These are phyloP conservation scores for Xyrichtys novacula DNA, from an alignment of 2,797 vertebrate genomes.

Conservation along the genomic window DNA sequence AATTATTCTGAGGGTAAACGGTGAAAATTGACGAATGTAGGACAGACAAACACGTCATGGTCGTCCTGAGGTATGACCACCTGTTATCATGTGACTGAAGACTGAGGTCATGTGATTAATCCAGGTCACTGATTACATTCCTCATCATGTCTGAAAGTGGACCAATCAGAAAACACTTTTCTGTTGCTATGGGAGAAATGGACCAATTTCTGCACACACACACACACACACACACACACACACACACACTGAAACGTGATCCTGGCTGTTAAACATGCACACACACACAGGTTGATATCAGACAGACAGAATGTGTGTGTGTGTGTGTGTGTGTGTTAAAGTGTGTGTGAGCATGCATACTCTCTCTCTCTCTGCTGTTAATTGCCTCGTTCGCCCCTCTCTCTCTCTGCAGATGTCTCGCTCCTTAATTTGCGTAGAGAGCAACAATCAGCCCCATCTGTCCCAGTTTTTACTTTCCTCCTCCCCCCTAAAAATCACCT, in stretches of 20 bases:
- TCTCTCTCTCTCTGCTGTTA: constrained; percentile 55
- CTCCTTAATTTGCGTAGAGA: constrained; percentile 95
- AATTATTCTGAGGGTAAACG: no score
- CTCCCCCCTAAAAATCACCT: constrained; percentile 62
- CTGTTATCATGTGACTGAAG: neutral
- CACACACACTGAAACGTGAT: constrained; percentile 31
- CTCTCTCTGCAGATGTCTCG: constrained; percentile 97
- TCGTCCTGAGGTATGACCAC: neutral
- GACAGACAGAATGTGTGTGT: neutral
- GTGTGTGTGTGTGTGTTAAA: neutral
- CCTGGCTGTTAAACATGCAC: constrained; percentile 1
- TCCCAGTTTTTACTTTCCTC: constrained; percentile 93
- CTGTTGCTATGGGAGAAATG: neutral
- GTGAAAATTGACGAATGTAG: no score
- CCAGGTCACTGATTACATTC: neutral
- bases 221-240: constrained; percentile 3
- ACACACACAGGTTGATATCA: constrained; percentile 11
- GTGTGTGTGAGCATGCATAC: neutral
- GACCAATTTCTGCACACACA: neutral
- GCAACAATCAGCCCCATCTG: constrained; percentile 98
- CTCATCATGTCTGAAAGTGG: no score
- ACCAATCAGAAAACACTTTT: neutral
- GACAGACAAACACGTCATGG: no score
- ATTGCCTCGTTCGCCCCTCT: constrained; percentile 91
- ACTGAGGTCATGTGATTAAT: neutral